Evolutionary conservation across 37 sponge, comb jelly and placozoan genomes (phyloP).

Genomic region (Crambe crambe): DNA sequence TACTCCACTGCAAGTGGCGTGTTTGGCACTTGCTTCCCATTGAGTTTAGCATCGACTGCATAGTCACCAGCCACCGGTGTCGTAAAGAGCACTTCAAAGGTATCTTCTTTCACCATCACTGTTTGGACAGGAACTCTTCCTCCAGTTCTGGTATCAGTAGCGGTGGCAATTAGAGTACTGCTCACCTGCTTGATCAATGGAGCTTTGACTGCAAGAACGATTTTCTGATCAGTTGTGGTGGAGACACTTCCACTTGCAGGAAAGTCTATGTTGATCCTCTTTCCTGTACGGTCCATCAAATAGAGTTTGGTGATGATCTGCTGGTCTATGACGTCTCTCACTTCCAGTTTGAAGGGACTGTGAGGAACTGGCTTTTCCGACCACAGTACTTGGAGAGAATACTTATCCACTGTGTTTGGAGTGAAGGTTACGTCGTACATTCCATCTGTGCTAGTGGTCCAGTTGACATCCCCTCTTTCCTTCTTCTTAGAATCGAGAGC

Average conservation of each 20-base stretch:
- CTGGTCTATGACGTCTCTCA: constrained; percentile 25
- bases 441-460: constrained; percentile 26
- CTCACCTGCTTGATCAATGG: constrained; percentile 11
- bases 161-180: constrained; percentile 30
- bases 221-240: constrained; percentile 10
- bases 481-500: background rate
- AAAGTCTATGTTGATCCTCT: background rate
- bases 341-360: constrained; percentile 45
- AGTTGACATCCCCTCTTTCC: background rate
- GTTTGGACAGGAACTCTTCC: background rate
- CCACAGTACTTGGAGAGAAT: constrained; percentile 46
- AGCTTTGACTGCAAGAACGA: constrained; percentile 12
- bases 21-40: constrained; percentile 38
- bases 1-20: constrained; percentile 55
- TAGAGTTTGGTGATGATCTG: constrained; percentile 27
- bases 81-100: constrained; percentile 37
- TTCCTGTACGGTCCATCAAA: background rate
- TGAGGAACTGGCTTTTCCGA: constrained; percentile 34
- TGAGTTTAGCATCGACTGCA: constrained; percentile 26
- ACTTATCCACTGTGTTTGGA: constrained; percentile 24
- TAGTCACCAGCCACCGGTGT: constrained; percentile 49
- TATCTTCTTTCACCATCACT: constrained; percentile 11
- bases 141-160: constrained; percentile 31
- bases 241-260: background rate
- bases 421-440: constrained; percentile 19